phyloP scores from a whole-genome alignment of 1,140 invertebrate species.

The Trichoplusia ni region DNA sequence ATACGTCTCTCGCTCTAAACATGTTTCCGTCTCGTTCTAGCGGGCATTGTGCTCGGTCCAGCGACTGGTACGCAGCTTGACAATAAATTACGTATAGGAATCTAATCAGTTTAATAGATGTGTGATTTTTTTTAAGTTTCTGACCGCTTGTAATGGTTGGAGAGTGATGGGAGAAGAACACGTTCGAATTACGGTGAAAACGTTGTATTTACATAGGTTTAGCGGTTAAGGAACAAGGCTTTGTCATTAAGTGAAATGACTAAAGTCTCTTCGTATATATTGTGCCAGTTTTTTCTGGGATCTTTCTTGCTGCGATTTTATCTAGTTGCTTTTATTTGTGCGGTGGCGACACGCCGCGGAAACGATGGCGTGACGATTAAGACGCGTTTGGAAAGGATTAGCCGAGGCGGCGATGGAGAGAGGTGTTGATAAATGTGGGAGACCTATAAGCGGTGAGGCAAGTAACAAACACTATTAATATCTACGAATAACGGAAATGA shows the following conservation, averaged over 20 bases:
- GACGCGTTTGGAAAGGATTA: too few relatives aligned
- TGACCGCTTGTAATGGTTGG: constrained; percentile 60
- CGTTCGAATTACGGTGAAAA: constrained; percentile 34
- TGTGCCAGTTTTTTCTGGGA: not conserved
- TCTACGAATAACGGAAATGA: too few relatives aligned
- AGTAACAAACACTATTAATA: too few relatives aligned
- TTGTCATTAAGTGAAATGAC: not conserved
- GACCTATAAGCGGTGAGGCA: too few relatives aligned
- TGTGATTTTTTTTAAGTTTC: constrained; percentile 72
- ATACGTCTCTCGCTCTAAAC: constrained; percentile 61
- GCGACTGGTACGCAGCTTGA: constrained; percentile 56
- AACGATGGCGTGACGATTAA: too few relatives aligned
- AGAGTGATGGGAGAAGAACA: constrained; percentile 47
- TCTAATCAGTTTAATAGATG: constrained; percentile 80
- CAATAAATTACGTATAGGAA: constrained; percentile 80
- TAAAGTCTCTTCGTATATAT: not conserved
- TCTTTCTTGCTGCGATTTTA: too few relatives aligned
- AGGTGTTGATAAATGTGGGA: too few relatives aligned
- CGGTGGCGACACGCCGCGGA: too few relatives aligned
- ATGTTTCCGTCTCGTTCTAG: constrained; percentile 57
- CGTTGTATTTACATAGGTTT: constrained; percentile 11
- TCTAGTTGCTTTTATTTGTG: too few relatives aligned
- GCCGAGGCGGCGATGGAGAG: too few relatives aligned
- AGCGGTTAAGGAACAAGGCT: not conserved
- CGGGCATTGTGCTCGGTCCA: constrained; percentile 72